Evolutionary conservation across 2,113 vertebrate species (phyloP).

Genomic region (Chionodraco myersi): DNA sequence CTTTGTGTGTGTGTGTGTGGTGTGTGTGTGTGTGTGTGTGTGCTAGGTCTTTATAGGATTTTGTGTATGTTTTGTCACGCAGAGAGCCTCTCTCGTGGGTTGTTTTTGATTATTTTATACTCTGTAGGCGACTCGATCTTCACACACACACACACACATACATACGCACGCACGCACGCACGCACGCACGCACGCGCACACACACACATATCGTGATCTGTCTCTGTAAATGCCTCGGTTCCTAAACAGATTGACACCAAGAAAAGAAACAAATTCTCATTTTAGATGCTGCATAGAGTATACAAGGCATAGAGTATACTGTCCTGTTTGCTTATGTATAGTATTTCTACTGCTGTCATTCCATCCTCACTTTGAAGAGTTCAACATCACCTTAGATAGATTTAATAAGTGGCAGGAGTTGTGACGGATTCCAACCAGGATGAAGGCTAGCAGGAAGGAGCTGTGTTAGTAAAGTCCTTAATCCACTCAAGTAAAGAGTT

Average conservation of each 20-base stretch:
- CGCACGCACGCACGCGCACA: neutral
- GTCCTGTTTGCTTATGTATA: no score
- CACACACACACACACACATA: no score
- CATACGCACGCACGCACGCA: no score
- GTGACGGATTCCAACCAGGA: neutral
- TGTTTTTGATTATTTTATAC: neutral
- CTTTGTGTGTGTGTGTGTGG: neutral
- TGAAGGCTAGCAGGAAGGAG: neutral
- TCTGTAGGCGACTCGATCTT: neutral
- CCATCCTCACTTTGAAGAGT: no score
- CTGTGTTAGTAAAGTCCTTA: no score
- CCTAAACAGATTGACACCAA: no score
- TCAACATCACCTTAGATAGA: neutral
- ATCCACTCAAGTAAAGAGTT: no score
- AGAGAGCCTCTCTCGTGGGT: slow-evolving; percentile 1
- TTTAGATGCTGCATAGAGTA: no score
- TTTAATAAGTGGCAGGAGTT: neutral
- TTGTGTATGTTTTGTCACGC: neutral
- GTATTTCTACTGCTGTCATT: no score
- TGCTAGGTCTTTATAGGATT: slow-evolving; percentile 6
- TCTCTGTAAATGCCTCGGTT: neutral
- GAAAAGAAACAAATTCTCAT: no score
- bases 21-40: neutral
- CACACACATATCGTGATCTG: neutral
- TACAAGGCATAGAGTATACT: no score